phyloP scores from a whole-genome alignment of 2,113 vertebrate genomes.

The Brachypteracias leptosomus region DNA sequence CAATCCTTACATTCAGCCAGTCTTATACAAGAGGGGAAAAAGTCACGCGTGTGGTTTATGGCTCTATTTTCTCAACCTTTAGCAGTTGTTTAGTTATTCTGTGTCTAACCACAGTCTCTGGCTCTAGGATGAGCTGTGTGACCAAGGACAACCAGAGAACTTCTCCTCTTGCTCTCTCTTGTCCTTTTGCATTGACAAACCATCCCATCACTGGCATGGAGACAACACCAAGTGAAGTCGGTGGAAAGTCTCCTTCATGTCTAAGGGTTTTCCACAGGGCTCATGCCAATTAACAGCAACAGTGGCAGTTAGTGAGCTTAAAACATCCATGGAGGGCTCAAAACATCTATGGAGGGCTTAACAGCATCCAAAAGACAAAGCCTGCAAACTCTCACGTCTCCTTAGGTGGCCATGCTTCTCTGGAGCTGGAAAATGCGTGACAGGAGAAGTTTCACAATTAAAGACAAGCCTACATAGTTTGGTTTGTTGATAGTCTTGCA shows the following conservation, averaged over 20 bases:
- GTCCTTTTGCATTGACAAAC: neutral
- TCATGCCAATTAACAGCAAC: neutral
- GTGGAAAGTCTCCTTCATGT: neutral
- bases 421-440: neutral
- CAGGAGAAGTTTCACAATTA: conserved; percentile 30
- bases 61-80: conserved; percentile 37
- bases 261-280: neutral
- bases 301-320: neutral
- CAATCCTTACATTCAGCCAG: neutral
- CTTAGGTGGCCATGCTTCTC: neutral
- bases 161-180: neutral
- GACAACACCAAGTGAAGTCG: neutral
- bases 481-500: conserved; percentile 49
- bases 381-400: neutral
- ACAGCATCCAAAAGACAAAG: neutral
- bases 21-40: neutral
- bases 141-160: neutral
- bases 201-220: fast-evolving
- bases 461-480: conserved; percentile 26
- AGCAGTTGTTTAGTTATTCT: neutral
- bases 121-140: neutral
- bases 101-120: neutral
- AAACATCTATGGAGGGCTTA: neutral
- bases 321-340: neutral
- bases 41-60: neutral